These are phyloP conservation scores for Myanophis thanlyinensis DNA, from an alignment of 2,113 vertebrate genomes.

Conservation along the genomic window DNA sequence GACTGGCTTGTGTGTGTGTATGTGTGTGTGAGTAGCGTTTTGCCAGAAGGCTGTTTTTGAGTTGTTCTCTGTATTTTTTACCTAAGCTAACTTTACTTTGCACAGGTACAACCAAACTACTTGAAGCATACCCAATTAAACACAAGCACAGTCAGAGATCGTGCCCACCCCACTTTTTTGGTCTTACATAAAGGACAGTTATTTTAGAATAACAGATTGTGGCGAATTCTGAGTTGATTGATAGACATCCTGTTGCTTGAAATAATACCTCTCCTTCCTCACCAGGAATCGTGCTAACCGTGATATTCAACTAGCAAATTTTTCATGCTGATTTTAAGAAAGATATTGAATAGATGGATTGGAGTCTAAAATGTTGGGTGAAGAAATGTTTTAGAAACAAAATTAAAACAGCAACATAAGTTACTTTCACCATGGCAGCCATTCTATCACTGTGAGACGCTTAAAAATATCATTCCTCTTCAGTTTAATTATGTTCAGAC, in stretches of 20 bases:
- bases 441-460: constrained; percentile 40
- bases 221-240: neutral
- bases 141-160: neutral
- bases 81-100: neutral
- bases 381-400: constrained; percentile 35
- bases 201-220: neutral
- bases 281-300: constrained; percentile 19
- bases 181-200: neutral
- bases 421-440: constrained; percentile 44
- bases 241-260: neutral
- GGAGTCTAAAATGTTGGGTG: constrained; percentile 39
- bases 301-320: constrained; percentile 8
- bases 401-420: constrained; percentile 27
- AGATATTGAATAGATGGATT: constrained; percentile 18
- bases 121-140: too few species aligned
- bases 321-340: constrained; percentile 6
- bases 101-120: neutral
- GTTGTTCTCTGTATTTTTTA: neutral
- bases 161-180: neutral
- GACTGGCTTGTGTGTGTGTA: neutral
- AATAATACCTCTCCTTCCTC: neutral
- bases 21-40: neutral
- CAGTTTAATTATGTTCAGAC: constrained; percentile 18
- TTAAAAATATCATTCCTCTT: constrained; percentile 39
- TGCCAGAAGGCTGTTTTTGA: neutral